phyloP scores from a whole-genome alignment of 2,888 invertebrate species.

The Lamellibrachia columna region DNA sequence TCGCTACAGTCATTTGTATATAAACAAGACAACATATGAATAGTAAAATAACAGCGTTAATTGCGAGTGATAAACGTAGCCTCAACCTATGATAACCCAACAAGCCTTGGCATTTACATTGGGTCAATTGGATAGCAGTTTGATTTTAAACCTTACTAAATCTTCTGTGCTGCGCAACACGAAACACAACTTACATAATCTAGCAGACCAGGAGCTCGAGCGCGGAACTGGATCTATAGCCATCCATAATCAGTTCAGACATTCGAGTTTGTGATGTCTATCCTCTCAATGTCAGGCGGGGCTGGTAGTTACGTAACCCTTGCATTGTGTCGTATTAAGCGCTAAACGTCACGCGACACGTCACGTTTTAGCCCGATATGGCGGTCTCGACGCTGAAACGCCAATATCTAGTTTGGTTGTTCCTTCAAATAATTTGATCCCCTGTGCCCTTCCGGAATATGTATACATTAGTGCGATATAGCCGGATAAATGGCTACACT shows the following conservation, averaged over 20 bases:
- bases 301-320: not conserved
- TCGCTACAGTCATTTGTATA: no score
- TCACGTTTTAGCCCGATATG: not conserved
- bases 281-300: not conserved
- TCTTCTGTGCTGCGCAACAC: not conserved
- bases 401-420: not conserved
- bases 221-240: conserved; percentile 6
- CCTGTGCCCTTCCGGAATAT: not conserved
- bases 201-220: not conserved
- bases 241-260: not conserved
- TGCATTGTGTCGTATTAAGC: not conserved
- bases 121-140: no score
- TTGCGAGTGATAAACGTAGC: no score
- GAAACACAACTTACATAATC: not conserved
- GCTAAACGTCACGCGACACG: not conserved
- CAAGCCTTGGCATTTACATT: no score
- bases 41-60: no score
- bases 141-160: not conserved
- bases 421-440: not conserved
- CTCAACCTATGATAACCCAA: no score
- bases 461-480: not conserved
- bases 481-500: not conserved
- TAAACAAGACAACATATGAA: no score
- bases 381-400: not conserved
- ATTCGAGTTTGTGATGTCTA: not conserved